Base-by-base conservation (phyloP, 2,113 vertebrate genomes). In the Cavia porcellus region DNA sequence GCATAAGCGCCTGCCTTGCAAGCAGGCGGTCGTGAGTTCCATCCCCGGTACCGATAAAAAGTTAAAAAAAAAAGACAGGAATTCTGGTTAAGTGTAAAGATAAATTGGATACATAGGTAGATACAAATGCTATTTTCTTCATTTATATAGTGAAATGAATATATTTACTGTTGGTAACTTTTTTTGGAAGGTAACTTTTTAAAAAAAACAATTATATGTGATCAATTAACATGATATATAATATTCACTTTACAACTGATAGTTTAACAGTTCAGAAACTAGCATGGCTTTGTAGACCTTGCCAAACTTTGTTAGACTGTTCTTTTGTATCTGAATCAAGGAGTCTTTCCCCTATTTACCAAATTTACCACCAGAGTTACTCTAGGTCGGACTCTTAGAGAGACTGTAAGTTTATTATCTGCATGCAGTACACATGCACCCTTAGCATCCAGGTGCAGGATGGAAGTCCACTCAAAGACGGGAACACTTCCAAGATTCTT, bases 41-140 rank as follows among this genome's bases (percentile, higher is more conserved):
- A 38, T 38, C 38, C 38, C 38, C 38, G 38, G 38, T 38, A 38
- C 38, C 38, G 38, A 38, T 38, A 38, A 38, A 38, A 38, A 38
- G 38, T 38, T 38, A 38, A 38, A 38, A 38, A 38, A 38, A 38
- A 38, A 38, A 38, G 38, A 38, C 38, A 80, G 50, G 11, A 61
- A 93, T 88, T 94, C 66, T 95, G 64, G 12, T 62, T 62, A 84
- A 95, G 28, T 61, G 4, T 89, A 91, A 47, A 5, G 55, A 50
- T 94, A 62, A 95, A 70, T 61, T 72, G 81, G 5, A 79, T 89
- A 89, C 22, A 83, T 14, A 59, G 42, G 28, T 81, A 74, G 89
- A 87, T 95, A 68, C 61, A 92, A 94, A 83, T 89, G 50, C 38
- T 50, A 1, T 85, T 75, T 94, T 85, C 19, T 61, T 57, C 19